Evolutionary conservation across 2,113 vertebrate species (phyloP).

Genomic region (Aldabrachelys gigantea): DNA sequence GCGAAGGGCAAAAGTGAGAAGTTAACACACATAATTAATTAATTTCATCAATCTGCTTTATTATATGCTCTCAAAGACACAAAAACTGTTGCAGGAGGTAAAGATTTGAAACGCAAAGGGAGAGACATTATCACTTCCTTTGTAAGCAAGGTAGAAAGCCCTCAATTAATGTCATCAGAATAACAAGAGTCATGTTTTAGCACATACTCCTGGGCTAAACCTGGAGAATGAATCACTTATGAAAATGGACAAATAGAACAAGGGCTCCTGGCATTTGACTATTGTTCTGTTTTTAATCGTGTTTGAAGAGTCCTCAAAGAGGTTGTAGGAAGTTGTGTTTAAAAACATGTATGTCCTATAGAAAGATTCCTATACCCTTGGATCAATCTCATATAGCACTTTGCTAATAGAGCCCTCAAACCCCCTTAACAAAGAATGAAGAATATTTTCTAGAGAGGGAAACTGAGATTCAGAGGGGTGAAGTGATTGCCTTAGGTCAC

Average conservation of each 20-base stretch:
- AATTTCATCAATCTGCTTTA: conserved; percentile 34
- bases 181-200: neutral
- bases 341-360: neutral
- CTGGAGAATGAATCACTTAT: neutral
- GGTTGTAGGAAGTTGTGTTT: neutral
- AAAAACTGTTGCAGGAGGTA: neutral
- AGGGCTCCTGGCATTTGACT: neutral
- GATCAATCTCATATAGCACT: neutral
- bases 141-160: conserved; percentile 6
- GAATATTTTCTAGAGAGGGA: neutral
- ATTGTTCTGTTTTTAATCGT: neutral
- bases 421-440: neutral
- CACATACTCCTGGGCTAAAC: neutral
- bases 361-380: neutral
- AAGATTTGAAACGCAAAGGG: conserved; percentile 13
- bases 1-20: neutral
- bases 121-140: conserved; percentile 4
- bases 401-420: neutral
- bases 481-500: neutral
- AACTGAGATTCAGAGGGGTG: neutral
- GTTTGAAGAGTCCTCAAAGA: neutral
- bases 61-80: conserved; percentile 1
- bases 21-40: conserved; percentile 45
- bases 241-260: conserved; percentile 19
- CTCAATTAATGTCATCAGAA: conserved; percentile 2